Evolutionary conservation across 1,140 invertebrate genomes (phyloP), one percentile per base, ranked within the genome.

Genomic region (Aphis gossypii): DNA sequence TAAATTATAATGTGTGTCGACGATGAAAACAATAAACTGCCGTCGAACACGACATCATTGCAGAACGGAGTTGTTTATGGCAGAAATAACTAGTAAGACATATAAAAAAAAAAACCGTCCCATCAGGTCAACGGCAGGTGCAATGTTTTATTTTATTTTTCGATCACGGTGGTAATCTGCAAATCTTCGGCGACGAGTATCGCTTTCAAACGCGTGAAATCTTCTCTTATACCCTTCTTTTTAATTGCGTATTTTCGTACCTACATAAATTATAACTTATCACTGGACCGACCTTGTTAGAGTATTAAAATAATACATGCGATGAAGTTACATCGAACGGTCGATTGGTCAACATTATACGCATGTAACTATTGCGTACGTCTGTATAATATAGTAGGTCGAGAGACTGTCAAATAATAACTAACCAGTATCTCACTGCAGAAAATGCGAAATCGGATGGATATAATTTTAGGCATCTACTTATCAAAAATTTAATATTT

Each of bases 141-240:
- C 44, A n/a, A 30, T 9, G 83, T 44, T 84, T 44, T 44, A 86
- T 86, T 86, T 46, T 86, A 86, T 86, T 46, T 86, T 86, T 46
- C 41, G 25, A 46, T 25, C 21, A 82, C 18, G n/a, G n/a, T 46
- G 84, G 84, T 86, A 41, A 84, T 38, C 83, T 11, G 83, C 9
- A 41, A 23, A 44, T 30, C 84, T 25, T 46, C 9, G 41, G 4
- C 41, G 23, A 25, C 23, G 23, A 25, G 21, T 38, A 83, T 41
- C 21, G 20, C 20, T 83, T 83, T 41, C 83, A 38, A 41, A 84
- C 8, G 38, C 83, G 30, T n/a, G 30, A 68, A 68, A n/a, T 68
- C 60, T 68, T 68, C 30, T 68, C 60, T 8, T 30, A 25, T 60
- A 60, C 25, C 25, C 56, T 60, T 11, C 8, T 68, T 68, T 68